These are phyloP conservation scores for Galago senegalensis DNA, from an alignment of 2,797 vertebrate genomes.

Conservation along the genomic window DNA sequence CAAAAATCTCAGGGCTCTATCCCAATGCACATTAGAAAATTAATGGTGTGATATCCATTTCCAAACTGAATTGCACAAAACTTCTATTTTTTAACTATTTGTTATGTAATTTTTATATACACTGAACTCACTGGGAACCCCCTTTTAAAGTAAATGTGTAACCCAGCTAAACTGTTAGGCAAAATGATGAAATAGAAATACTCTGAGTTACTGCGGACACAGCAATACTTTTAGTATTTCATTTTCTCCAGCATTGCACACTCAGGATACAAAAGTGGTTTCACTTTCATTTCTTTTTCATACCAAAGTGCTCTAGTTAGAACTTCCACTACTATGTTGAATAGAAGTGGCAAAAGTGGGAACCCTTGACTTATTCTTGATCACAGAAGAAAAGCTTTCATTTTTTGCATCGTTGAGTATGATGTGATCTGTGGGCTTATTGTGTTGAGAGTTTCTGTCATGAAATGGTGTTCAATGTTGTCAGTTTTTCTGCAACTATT, in stretches of 20 bases:
- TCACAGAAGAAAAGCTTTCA: neutral
- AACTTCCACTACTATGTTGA: neutral
- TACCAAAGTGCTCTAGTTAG: neutral
- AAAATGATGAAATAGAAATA: neutral
- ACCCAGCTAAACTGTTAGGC: neutral
- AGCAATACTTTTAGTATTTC: neutral
- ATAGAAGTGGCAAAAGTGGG: neutral
- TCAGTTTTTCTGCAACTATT: neutral
- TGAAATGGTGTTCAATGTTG: neutral
- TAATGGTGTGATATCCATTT: neutral
- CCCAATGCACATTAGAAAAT: neutral
- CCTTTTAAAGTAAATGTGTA: constrained; percentile 4
- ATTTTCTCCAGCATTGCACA: neutral
- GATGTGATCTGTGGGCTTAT: neutral
- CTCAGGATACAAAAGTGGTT: neutral
- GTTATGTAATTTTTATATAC: neutral
- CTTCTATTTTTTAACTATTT: neutral
- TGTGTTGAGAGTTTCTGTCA: neutral
- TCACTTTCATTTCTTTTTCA: neutral
- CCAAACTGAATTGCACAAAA: neutral
- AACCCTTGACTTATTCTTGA: neutral
- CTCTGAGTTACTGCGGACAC: neutral
- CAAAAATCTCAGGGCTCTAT: neutral
- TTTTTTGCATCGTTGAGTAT: neutral
- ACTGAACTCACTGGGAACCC: neutral